Evolutionary conservation across 1,140 invertebrate species (phyloP), one percentile per base, ranked within the genome.

Genomic region (Seison nebaliae): DNA sequence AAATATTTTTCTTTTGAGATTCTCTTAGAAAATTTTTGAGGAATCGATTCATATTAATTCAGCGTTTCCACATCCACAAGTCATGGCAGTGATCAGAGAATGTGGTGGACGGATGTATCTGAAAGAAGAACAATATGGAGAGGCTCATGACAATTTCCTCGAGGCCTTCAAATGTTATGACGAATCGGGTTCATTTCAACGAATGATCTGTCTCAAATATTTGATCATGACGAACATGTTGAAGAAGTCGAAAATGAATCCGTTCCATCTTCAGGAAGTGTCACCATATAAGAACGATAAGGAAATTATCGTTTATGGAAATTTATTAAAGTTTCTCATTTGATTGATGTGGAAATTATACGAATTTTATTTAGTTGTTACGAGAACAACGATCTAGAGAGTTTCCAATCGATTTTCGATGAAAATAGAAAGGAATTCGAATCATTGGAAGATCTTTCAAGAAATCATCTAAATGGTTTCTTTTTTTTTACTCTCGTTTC

Each of bases 131-230:
- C 83, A 93, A 63, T 98, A 93, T 60, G 84, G 93, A 55, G 81
- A 88, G 59, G 86, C 88, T 5, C 84, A 98, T 54, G 94, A 83
- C 2, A 88, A 98, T 54, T 96, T 96, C 59, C 96, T 98, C 62
- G 86, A 96, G 62, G 91, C 91, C 3, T 98, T 98, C 56, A 98
- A 98, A 65, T 96, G 96, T 60, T 98, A 96, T 55, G 91, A 96
- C 66, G 88, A 96, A 62, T 91, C 83, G 24, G 88, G 88, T n/a
- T 88, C 78, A 48, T 81, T 83, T 24, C 65, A 88, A 43, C 65
- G 91, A 46, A 96, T 84, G 16, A 91, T 83, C 0, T 98, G 88
- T 55, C 61, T 98, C 9, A 98, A 98, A 60, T 98, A 98, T 62
- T 67, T 98, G 43, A 88, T 96, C 22, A 57, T 98, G 48, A 86